These are phyloP conservation scores for Pseudoips prasinana DNA, from an alignment of 2,888 invertebrate species.

Conservation along the genomic window DNA sequence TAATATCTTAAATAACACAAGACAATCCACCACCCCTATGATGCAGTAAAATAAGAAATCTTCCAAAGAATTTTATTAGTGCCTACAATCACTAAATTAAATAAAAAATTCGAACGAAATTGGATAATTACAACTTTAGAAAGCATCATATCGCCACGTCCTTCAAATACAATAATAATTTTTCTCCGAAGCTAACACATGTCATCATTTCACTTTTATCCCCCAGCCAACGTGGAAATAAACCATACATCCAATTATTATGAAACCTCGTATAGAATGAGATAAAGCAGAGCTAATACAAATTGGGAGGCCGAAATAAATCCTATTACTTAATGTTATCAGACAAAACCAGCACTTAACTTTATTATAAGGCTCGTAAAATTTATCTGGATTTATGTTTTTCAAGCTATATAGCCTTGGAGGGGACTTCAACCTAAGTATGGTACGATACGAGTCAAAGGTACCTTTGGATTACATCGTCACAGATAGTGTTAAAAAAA, in stretches of 20 bases:
- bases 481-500: no score
- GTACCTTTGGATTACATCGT: no score
- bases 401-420: conserved; percentile 39
- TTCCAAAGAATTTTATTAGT: no score
- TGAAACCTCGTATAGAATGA: conserved; percentile 23
- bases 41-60: no score
- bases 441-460: neutral
- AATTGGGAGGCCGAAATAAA: conserved; percentile 36
- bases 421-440: conserved; percentile 2
- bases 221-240: conserved; percentile 12
- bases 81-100: no score
- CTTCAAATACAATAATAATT: no score
- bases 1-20: no score
- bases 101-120: no score
- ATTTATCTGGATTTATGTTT: conserved; percentile 61
- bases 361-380: conserved; percentile 52
- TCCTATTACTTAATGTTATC: conserved; percentile 50
- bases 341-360: conserved; percentile 47
- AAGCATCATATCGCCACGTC: no score
- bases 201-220: neutral
- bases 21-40: no score
- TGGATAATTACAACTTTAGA: no score
- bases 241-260: conserved; percentile 25
- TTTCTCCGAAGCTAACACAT: no score
- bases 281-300: conserved; percentile 37